phyloP scores from a whole-genome alignment of 2,888 invertebrate genomes.

The Congeria kusceri region DNA sequence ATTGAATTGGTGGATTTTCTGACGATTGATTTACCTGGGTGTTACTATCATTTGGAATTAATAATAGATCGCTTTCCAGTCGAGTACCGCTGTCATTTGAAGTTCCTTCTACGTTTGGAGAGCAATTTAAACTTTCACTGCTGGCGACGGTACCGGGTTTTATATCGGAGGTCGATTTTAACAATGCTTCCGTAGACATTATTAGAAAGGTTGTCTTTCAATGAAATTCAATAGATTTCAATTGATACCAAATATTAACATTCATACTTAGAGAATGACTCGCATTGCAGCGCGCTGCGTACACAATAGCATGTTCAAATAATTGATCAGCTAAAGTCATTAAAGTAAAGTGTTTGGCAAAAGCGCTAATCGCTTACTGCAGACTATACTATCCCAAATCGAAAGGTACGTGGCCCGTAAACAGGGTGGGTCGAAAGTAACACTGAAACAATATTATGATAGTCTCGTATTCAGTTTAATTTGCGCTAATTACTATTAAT shows the following conservation, averaged over 20 bases:
- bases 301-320: no score
- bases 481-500: no score
- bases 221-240: conserved; percentile 7
- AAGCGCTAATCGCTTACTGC: no score
- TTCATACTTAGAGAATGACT: neutral
- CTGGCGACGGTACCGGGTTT: conserved; percentile 6
- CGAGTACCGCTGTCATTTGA: neutral
- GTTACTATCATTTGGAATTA: conserved; percentile 14
- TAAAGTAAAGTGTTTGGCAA: no score
- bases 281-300: no score
- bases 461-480: no score
- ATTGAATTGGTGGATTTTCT: conserved; percentile 5
- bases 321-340: no score
- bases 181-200: conserved; percentile 35
- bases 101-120: neutral
- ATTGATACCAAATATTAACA: neutral
- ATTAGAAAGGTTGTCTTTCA: conserved; percentile 26
- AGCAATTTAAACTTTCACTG: conserved; percentile 8
- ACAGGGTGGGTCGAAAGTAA: no score
- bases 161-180: conserved; percentile 14
- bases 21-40: conserved; percentile 5
- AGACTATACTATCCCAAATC: no score
- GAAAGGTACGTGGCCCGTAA: no score
- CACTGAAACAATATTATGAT: no score
- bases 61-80: conserved; percentile 17